phyloP scores from a whole-genome alignment of 2,113 vertebrate species.

The Vanacampus margaritifer region DNA sequence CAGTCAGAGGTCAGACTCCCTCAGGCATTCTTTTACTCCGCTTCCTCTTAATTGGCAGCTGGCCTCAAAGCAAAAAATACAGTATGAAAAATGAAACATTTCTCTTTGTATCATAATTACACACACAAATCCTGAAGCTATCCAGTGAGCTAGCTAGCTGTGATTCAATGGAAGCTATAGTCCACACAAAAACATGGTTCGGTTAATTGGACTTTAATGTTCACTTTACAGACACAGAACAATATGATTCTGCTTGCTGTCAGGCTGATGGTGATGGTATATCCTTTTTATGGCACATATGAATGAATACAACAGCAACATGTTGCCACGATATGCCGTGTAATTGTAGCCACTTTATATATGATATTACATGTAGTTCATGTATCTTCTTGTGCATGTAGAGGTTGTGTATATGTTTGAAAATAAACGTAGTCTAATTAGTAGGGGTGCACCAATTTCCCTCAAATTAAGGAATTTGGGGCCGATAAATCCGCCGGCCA shows the following conservation, averaged over 20 bases:
- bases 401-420: too few species aligned
- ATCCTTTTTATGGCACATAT: not conserved
- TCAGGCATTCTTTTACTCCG: slow-evolving; percentile 26
- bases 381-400: too few species aligned
- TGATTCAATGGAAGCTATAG: slow-evolving; percentile 5
- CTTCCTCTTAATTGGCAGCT: slow-evolving; percentile 4
- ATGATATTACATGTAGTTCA: too few species aligned
- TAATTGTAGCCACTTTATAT: too few species aligned
- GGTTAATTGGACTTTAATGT: slow-evolving; percentile 75
- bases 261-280: too few species aligned
- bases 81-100: not conserved
- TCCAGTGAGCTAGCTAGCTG: not conserved
- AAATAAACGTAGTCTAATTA: too few species aligned
- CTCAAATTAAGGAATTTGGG: too few species aligned
- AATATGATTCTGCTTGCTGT: slow-evolving; percentile 66
- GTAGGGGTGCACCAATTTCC: too few species aligned
- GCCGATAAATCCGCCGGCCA: too few species aligned
- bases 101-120: not conserved
- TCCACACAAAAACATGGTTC: slow-evolving; percentile 33
- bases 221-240: slow-evolving; percentile 79
- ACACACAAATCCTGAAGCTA: not conserved
- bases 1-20: slow-evolving; percentile 67
- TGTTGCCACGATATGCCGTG: not conserved
- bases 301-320: not conserved
- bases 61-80: not conserved